These are phyloP conservation scores for Empis stercorea DNA, from an alignment of 2,888 invertebrate species.

Conservation along the genomic window DNA sequence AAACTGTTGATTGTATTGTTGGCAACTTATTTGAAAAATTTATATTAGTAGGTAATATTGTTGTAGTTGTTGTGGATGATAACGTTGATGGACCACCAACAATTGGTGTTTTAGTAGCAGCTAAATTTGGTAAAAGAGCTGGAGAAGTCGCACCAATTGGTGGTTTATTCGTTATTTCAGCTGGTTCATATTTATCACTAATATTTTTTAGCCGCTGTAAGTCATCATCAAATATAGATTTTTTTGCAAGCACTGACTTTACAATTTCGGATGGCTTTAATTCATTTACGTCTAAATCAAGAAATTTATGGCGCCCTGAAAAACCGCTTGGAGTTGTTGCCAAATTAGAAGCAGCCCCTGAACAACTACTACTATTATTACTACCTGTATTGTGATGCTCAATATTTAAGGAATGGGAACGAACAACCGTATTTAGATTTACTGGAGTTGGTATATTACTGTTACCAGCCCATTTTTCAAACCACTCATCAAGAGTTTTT, in stretches of 20 bases:
- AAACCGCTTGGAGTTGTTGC: slow-evolving; percentile 35
- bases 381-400: slow-evolving; percentile 30
- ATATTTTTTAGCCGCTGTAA: slow-evolving; percentile 82
- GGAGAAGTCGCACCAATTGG: slow-evolving; percentile 8
- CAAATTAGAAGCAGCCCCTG: slow-evolving; percentile 31
- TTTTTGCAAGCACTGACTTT: slow-evolving; percentile 79
- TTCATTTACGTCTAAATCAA: slow-evolving; percentile 66
- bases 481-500: slow-evolving; percentile 82
- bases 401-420: slow-evolving; percentile 2
- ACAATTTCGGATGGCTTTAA: slow-evolving; percentile 89
- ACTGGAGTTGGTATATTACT: slow-evolving; percentile 13
- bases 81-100: slow-evolving; percentile 16
- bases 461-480: slow-evolving; percentile 72
- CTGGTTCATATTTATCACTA: slow-evolving; percentile 66
- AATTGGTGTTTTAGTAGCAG: slow-evolving; percentile 27
- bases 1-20: slow-evolving; percentile 11
- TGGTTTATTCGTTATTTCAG: slow-evolving; percentile 20
- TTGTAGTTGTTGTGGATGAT: neutral
- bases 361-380: slow-evolving; percentile 39
- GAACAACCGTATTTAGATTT: slow-evolving; percentile 30
- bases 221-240: slow-evolving; percentile 93
- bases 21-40: slow-evolving; percentile 10
- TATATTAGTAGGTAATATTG: slow-evolving; percentile 7
- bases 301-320: slow-evolving; percentile 54
- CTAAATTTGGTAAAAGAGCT: slow-evolving; percentile 29